A percentile compares a stretch with the other conserved stretches of the same genome.
phyloP scores from a whole-genome alignment of 2,113 vertebrate species.

The Scopus umbretta region DNA sequence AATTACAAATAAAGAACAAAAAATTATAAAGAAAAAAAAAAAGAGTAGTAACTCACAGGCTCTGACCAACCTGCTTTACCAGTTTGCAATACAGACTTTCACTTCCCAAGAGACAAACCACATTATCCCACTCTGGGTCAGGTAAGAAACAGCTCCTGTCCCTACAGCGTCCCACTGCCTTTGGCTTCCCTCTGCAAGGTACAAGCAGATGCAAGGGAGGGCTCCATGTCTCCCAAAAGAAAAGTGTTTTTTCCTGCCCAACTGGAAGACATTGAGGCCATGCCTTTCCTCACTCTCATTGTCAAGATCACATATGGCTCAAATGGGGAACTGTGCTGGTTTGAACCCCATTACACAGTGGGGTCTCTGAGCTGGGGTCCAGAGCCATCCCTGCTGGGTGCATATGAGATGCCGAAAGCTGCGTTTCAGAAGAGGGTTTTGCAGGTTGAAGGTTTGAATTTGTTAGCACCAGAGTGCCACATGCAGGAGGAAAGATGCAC shows the following conservation, averaged over 20 bases:
- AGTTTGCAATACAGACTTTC: background rate
- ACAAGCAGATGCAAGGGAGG: background rate
- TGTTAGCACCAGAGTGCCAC: background rate
- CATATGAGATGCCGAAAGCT: rapidly evolving
- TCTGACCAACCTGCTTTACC: background rate
- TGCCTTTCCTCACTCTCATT: background rate
- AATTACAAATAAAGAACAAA: background rate
- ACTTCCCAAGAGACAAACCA: background rate
- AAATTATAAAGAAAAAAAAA: background rate
- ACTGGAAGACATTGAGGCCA: background rate
- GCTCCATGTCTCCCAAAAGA: background rate
- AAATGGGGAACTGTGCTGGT: rapidly evolving
- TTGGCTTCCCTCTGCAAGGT: background rate
- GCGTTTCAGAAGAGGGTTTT: background rate
- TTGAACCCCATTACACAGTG: background rate
- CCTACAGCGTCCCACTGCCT: background rate
- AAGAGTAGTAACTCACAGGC: background rate
- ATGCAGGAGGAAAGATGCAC: background rate
- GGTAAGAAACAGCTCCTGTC: background rate
- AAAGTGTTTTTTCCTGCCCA: background rate
- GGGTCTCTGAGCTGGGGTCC: background rate
- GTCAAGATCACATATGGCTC: background rate
- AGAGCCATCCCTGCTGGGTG: background rate
- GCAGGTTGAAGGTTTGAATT: background rate
- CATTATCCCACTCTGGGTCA: rapidly evolving